Base-by-base conservation (phyloP, 1,140 invertebrate species). In the Phymorhynchus buccinoides region DNA sequence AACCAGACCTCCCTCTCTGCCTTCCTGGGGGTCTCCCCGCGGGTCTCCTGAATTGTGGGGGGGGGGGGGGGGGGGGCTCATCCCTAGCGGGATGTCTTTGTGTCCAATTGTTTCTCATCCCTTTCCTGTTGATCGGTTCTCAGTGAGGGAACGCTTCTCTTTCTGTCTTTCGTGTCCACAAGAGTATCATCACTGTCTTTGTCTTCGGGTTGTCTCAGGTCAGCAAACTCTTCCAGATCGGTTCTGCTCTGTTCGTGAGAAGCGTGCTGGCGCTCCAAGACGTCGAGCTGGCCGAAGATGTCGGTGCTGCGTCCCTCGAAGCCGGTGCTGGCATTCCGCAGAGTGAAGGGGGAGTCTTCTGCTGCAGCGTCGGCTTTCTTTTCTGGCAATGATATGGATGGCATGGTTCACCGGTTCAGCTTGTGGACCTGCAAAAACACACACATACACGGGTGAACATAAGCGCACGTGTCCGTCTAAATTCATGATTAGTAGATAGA, bases 181-280 rank as follows among this genome's bases (percentile, higher is more conserved):
- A n/a, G n/a, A n/a, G n/a, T n/a, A 12, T 12, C 62, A 35, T 73
- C 68, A 73, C 3, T 3, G 9, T 73, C 68, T 35, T 73, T 27
- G 4, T 75, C 37, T 14, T 39, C 35, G n/a, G n/a, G n/a, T 41
- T 7, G 4, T 41, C 16, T 75, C 32, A 75, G 37, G 37, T 75
- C 27, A 27, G 35, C 35, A 52, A 71, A 44, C 16, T 75, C 78
- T 62, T 77, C 75, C 18, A 71, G 56, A 27, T 85, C 71, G 39
- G 52, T 78, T 71, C 86, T 86, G n/a, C 68, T 80, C 66, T 84
- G 85, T 83, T 88, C 84, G 75, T 75, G 75, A 30, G 84, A 87
- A n/a, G 85, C 32, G 77, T 91, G 89, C 66, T 89, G 89, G 30
- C 87, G 83, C 77, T 90, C 90, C 62, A 91, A 75, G 22, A 52